A percentile compares a stretch with the other conserved stretches of the same genome.
These are phyloP conservation scores for Mesorhabditis spiculigera DNA, from an alignment of 2,888 invertebrate genomes.

Conservation along the genomic window DNA sequence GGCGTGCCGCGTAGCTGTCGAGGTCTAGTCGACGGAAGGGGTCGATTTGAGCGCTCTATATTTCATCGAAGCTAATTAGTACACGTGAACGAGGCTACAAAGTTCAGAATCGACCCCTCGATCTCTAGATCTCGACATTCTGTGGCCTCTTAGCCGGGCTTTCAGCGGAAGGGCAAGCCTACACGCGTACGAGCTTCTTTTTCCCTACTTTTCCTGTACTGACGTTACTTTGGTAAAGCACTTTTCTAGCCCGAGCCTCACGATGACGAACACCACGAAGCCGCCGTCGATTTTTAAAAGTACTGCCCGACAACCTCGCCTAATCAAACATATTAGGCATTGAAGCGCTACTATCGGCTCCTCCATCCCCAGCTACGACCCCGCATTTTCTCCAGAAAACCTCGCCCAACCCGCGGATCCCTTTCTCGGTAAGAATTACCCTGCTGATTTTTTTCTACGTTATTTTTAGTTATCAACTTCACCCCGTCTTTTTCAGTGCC, in stretches of 20 bases:
- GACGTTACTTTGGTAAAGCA: not conserved
- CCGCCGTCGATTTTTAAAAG: no score
- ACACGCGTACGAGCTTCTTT: not conserved
- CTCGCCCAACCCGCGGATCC: not conserved
- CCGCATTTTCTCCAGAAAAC: not conserved
- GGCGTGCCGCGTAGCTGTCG: no score
- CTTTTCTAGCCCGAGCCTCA: not conserved
- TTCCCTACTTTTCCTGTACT: not conserved
- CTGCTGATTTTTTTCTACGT: not conserved
- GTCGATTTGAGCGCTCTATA: no score
- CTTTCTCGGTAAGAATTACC: not conserved
- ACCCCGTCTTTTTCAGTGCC: slow-evolving; percentile 25
- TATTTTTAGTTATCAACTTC: not conserved
- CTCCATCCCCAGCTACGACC: not conserved
- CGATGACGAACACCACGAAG: no score
- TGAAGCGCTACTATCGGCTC: not conserved
- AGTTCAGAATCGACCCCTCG: no score
- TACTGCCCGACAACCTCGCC: not conserved
- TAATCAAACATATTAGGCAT: not conserved
- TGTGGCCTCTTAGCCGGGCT: no score
- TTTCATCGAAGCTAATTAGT: no score
- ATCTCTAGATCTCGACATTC: no score
- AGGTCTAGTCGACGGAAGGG: no score
- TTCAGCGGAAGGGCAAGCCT: no score
- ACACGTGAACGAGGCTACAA: no score